Evolutionary conservation across 2,113 vertebrate species (phyloP).

Genomic region (Acanthisitta chloris): DNA sequence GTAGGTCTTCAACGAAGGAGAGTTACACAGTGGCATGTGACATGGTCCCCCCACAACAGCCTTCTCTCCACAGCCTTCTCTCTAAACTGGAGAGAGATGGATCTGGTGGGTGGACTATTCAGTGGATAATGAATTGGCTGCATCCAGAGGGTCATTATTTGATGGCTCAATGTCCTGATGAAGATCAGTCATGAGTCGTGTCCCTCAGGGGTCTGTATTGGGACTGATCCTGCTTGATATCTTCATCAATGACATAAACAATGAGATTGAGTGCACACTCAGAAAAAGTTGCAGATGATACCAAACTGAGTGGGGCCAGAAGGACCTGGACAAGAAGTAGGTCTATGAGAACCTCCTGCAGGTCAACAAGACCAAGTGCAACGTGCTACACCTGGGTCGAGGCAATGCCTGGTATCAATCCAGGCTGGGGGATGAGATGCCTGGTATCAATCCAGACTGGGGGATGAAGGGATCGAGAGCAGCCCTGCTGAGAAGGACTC

Average conservation of each 20-base stretch:
- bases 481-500: neutral
- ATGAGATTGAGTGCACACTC: neutral
- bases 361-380: neutral
- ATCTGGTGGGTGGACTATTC: neutral
- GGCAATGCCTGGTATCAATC: rapidly evolving
- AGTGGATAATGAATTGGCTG: neutral
- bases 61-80: neutral
- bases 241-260: neutral
- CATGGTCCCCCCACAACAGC: rapidly evolving
- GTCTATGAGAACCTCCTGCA: rapidly evolving
- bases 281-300: neutral
- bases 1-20: neutral
- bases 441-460: rapidly evolving
- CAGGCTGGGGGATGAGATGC: neutral
- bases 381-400: neutral
- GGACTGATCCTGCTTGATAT: neutral
- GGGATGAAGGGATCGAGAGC: neutral
- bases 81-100: neutral
- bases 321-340: neutral
- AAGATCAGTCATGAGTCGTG: rapidly evolving
- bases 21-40: neutral
- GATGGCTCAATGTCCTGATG: neutral
- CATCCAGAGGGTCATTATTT: neutral
- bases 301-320: neutral
- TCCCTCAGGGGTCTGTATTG: neutral